Evolutionary conservation across 2,797 vertebrate species (phyloP).

Genomic region (Arvicola amphibius): DNA sequence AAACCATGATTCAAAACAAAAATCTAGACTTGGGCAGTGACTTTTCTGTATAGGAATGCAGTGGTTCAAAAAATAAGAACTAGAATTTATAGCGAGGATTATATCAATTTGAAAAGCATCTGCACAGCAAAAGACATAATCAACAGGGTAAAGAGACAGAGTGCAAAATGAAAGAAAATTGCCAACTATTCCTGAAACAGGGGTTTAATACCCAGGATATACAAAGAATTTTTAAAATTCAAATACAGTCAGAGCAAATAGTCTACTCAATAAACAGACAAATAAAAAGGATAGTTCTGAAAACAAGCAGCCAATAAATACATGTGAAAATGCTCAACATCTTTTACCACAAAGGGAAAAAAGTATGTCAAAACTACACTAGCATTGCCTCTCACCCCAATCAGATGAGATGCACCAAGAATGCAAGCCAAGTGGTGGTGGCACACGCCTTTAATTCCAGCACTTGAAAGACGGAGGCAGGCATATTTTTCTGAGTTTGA

Average conservation of each 20-base stretch:
- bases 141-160: neutral
- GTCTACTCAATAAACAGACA: neutral
- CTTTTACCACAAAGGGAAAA: neutral
- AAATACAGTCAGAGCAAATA: neutral
- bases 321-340: neutral
- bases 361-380: neutral
- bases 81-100: neutral
- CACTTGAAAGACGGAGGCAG: neutral
- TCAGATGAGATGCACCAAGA: neutral
- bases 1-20: neutral
- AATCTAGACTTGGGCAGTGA: neutral
- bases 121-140: neutral
- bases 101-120: neutral
- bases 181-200: neutral
- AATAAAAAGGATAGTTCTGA: neutral
- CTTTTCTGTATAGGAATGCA: neutral
- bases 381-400: neutral
- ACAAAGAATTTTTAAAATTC: neutral
- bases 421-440: neutral
- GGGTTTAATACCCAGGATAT: neutral
- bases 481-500: neutral
- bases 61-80: neutral
- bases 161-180: neutral
- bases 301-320: neutral
- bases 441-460: rapidly evolving